Base-by-base conservation (phyloP, 2,113 vertebrate species). In the Willisornis vidua region DNA sequence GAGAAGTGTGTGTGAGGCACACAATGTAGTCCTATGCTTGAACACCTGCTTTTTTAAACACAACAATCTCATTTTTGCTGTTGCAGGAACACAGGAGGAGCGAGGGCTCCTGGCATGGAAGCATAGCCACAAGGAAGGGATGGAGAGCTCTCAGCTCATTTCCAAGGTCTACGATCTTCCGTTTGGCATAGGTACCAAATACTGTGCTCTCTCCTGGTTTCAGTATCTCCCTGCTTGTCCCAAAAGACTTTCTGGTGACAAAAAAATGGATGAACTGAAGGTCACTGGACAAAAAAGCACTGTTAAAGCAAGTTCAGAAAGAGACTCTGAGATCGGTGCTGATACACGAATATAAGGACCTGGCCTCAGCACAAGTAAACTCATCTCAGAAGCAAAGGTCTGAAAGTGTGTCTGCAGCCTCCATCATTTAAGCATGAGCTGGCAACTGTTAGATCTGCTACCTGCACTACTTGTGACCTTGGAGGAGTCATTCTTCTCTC, bases 41-140 rank as follows among this genome's bases (percentile, higher is more conserved):
- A 82, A 63, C 15, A 82, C 5, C 13, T 6, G 1, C 35, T 59
- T 39, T 46, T 85, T n/a, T 37, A 41, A 85, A 62, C 33, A 81
- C 13, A 41, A 31, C 4, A 0, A 26, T 74, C 29, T 95, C 16
- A 66, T 41, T 88, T 92, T 59, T 79, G 65, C 37, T 96, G 82
- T 93, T 95, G 49, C 63, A 99, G 99, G 99, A 83, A 98, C 98
- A 29, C 98, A 96, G 91, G 97, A 98, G 55, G 99, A 99, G 91
- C 97, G 99, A 17, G 99, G 99, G 11, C 97, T 99, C 39, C 68
- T 98, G 65, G 96, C 98, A 0, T 99, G 99, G 99, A 99, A 98
- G 90, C 96, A 98, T n/a, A 97, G 96, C 72, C 97, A 98, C 18
- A 89, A 97, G 28, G 97, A 97, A 4, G 97, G 97, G 26, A 93